Percentiles rank a stretch among this genome's conserved stretches.
Evolutionary conservation across 2,113 vertebrate genomes (phyloP).

Genomic region (Miniopterus natalensis): DNA sequence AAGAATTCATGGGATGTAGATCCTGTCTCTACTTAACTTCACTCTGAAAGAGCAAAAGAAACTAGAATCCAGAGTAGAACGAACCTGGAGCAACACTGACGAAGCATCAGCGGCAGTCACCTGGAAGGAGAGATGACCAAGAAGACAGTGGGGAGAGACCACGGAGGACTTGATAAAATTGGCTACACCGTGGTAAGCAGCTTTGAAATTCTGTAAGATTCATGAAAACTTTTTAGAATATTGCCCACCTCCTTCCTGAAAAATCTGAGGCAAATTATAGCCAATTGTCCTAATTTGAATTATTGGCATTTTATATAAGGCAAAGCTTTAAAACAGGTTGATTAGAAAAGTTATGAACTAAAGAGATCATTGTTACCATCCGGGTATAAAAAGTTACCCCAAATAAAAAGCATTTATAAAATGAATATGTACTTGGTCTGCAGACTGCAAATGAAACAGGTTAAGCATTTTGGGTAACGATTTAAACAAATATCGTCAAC

Average conservation of each 20-base stretch:
- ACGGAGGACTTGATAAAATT: not conserved
- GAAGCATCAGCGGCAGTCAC: not conserved
- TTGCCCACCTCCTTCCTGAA: not conserved
- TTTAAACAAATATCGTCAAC: conserved; percentile 20
- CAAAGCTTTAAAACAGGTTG: conserved; percentile 47
- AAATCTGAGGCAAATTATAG: not conserved
- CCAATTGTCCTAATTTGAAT: not conserved
- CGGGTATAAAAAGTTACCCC: conserved; percentile 18
- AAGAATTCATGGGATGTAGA: not conserved
- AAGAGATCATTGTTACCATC: not conserved
- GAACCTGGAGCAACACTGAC: not conserved
- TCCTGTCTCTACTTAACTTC: not conserved
- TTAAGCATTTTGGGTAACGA: conserved; percentile 20
- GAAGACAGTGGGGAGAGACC: not conserved
- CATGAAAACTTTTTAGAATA: not conserved
- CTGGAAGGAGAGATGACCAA: not conserved
- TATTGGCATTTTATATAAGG: conserved; percentile 11
- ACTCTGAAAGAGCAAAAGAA: not conserved
- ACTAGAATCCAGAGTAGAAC: conserved; percentile 15
- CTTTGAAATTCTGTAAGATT: not conserved
- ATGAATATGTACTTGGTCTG: conserved; percentile 34
- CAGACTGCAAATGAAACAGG: conserved; percentile 24
- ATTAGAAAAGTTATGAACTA: conserved; percentile 16
- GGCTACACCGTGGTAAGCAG: not conserved
- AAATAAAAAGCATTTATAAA: conserved; percentile 7